Evolutionary conservation across 2,797 vertebrate genomes (phyloP).

Genomic region (Trachops cirrhosus): DNA sequence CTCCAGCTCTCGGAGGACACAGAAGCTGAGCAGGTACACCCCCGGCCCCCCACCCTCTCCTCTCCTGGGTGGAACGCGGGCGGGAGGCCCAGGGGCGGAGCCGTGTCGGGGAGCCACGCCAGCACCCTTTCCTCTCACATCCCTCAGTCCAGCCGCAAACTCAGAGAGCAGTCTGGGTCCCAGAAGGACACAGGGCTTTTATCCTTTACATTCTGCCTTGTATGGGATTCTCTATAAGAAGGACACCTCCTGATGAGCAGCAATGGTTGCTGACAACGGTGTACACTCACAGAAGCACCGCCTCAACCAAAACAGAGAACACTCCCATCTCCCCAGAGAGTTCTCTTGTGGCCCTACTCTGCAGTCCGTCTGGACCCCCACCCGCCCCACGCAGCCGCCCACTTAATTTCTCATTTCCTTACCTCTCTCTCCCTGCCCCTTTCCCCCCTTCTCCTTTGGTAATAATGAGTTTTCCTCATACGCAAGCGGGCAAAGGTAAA

Average conservation of each 20-base stretch:
- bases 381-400: fast-evolving
- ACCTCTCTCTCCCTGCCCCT: not conserved
- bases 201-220: not conserved
- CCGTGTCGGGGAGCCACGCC: fast-evolving
- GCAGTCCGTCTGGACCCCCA: fast-evolving
- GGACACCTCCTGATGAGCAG: not conserved
- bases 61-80: fast-evolving
- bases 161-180: not conserved
- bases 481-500: not conserved
- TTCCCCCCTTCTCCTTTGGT: not conserved
- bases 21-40: not conserved
- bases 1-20: no score
- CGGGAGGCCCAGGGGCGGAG: not conserved
- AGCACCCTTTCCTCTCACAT: not conserved
- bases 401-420: not conserved
- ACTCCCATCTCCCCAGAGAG: not conserved
- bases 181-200: not conserved
- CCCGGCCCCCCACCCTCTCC: fast-evolving
- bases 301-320: not conserved
- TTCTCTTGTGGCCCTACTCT: not conserved
- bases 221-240: not conserved
- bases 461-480: not conserved
- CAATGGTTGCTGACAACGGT: not conserved
- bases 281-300: not conserved
- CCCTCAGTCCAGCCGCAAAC: not conserved